phyloP scores from a whole-genome alignment of 2,113 vertebrate genomes.

The Gasterosteus aculeatus region DNA sequence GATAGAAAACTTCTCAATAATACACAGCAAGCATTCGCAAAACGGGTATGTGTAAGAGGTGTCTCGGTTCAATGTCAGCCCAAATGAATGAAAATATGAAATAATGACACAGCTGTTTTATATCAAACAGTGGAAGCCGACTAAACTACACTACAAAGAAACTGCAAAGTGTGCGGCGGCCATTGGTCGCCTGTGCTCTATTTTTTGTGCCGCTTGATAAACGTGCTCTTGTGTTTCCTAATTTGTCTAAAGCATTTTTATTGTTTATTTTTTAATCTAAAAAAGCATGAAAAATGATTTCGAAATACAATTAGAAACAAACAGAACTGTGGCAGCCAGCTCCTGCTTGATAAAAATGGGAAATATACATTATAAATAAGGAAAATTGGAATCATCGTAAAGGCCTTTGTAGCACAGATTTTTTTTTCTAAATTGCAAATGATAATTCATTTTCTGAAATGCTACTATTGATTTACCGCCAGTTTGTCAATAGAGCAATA shows the following conservation, averaged over 20 bases:
- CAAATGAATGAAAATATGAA: conserved; percentile 15
- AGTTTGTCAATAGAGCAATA: neutral
- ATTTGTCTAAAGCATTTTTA: neutral
- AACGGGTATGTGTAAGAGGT: conserved; percentile 12
- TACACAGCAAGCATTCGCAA: conserved; percentile 5
- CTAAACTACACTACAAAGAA: neutral
- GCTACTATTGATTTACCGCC: too few relatives aligned
- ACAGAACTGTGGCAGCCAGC: too few relatives aligned
- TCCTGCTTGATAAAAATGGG: too few relatives aligned
- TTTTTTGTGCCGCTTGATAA: neutral
- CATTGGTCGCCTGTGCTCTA: neutral
- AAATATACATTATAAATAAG: too few relatives aligned
- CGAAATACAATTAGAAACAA: neutral
- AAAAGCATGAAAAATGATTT: neutral
- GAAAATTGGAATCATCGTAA: too few relatives aligned
- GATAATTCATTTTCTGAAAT: too few relatives aligned
- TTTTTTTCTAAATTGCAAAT: too few relatives aligned
- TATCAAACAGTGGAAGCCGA: neutral
- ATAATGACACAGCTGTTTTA: neutral
- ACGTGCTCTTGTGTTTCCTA: neutral
- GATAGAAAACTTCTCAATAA: conserved; percentile 26
- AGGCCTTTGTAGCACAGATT: too few relatives aligned
- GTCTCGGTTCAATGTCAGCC: conserved; percentile 16
- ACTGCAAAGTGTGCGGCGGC: neutral
- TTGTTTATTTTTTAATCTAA: neutral